Percentiles rank a stretch among this genome's conserved stretches.
phyloP scores from a whole-genome alignment of 2,888 invertebrate species.

The Agonopterix alstromeriana region DNA sequence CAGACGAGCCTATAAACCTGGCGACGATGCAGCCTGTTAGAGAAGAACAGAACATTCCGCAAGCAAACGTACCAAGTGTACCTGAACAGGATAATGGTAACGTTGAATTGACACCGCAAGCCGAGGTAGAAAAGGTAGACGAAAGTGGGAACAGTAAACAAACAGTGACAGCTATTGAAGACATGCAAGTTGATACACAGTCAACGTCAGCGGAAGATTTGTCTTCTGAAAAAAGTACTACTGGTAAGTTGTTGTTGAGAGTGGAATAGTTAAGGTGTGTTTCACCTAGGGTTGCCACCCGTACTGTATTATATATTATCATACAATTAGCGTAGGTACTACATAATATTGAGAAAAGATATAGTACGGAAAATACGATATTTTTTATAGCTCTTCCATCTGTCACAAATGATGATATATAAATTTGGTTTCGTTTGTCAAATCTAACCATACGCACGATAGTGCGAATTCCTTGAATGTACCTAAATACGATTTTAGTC shows the following conservation, averaged over 20 bases:
- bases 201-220: constrained; percentile 60
- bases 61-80: constrained; percentile 18
- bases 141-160: constrained; percentile 33
- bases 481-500: no score
- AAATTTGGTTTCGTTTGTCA: no score
- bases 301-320: no score
- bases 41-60: constrained; percentile 54
- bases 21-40: constrained; percentile 52
- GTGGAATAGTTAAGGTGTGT: no score
- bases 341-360: no score
- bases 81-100: constrained; percentile 39
- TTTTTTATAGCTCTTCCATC: no score
- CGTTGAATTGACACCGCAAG: constrained; percentile 26
- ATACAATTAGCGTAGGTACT: no score
- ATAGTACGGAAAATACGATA: no score
- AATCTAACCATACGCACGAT: no score
- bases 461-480: no score
- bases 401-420: no score
- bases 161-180: constrained; percentile 40
- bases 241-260: constrained; percentile 25
- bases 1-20: constrained; percentile 66
- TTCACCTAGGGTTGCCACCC: no score
- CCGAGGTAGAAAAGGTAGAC: constrained; percentile 31
- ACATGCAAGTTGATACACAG: constrained; percentile 65
- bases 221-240: constrained; percentile 51